Evolutionary conservation across 2,113 vertebrate species (phyloP).

Genomic region (Melanostigma gelatinosum): DNA sequence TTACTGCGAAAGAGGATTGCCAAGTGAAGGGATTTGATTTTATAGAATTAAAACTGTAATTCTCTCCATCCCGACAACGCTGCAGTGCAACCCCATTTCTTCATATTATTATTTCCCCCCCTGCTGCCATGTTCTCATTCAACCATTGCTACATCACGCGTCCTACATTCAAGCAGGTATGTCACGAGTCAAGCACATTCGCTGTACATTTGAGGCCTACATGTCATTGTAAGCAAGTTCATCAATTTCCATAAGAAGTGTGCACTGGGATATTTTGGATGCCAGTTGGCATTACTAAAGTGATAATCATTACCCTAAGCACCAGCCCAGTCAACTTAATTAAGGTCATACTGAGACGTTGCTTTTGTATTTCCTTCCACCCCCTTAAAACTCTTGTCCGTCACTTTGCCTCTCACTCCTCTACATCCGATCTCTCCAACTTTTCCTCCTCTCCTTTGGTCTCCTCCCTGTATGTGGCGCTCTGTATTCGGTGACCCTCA

Average conservation of each 20-base stretch:
- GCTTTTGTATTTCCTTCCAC: conserved; percentile 32
- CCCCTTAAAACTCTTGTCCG: conserved; percentile 13
- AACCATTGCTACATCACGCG: conserved; percentile 12
- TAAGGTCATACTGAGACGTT: conserved; percentile 3
- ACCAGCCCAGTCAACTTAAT: neutral
- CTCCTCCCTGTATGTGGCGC: conserved; percentile 51
- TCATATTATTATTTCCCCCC: conserved; percentile 12
- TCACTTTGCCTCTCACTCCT: conserved; percentile 52
- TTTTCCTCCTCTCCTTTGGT: conserved; percentile 18
- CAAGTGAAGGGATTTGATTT: conserved; percentile 77
- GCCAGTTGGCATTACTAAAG: conserved; percentile 12
- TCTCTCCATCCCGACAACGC: conserved; percentile 51
- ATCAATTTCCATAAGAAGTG: neutral
- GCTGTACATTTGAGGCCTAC: neutral
- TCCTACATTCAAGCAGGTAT: conserved; percentile 39
- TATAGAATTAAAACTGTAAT: conserved; percentile 78
- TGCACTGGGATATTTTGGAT: neutral
- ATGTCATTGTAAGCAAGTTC: neutral
- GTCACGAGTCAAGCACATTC: neutral
- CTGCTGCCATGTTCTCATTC: neutral
- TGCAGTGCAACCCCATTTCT: conserved; percentile 42
- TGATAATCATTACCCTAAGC: conserved; percentile 8
- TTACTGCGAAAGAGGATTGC: conserved; percentile 78
- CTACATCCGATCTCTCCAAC: conserved; percentile 51
- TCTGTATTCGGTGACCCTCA: conserved; percentile 57